Base-by-base conservation (phyloP, 2,113 vertebrate species). In the Seriola aureovittata region DNA sequence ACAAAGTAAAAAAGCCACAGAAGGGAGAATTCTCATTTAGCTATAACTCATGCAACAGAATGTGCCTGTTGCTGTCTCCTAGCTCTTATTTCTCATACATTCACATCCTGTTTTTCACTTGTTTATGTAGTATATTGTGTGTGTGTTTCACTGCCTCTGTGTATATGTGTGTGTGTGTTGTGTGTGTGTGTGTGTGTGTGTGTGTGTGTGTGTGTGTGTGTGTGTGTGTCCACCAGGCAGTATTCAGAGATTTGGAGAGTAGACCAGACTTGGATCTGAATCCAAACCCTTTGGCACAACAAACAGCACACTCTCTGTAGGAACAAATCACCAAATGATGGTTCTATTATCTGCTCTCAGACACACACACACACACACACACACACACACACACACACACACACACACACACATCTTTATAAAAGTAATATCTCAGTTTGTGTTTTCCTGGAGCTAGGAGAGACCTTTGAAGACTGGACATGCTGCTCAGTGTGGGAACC, bases 331-430 rank as follows among this genome's bases (percentile, higher is more conserved):
- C 42, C 62, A 82, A 59, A 69, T 67, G 4, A 79, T 82, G 57
- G 19, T 74, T 86, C n/a, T 70, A 86, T 82, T 70, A 78, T 42
- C 50, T 46, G 10, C 42, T 75, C 48, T 40, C 36, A 68, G 62
- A 71, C 48, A 50, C 25, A 55, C 19, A 46, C 40, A 66, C 64
- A 42, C 65, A 50, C 44, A 57, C 64, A 76, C 23, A 42, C 74
- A 76, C 46, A 48, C 54, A 42, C 65, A 50, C 44, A 57, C 64
- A 76, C 23, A 42, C 74, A 76, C 46, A 48, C 54, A 68, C 38
- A 66, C 46, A 55, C 57, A 75, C 23, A 74, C 54, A 4, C 29
- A 29, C 2, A 6, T 21, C 9, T 54, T n/a, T 71, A 42, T 81
- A 36, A 54, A 67, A 73, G 34, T 25, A 13, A 68, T 25, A 75